A percentile compares a stretch with the other conserved stretches of the same genome.
Evolutionary conservation across 2,797 vertebrate genomes (phyloP).

Genomic region (Lutjanus campechanus): DNA sequence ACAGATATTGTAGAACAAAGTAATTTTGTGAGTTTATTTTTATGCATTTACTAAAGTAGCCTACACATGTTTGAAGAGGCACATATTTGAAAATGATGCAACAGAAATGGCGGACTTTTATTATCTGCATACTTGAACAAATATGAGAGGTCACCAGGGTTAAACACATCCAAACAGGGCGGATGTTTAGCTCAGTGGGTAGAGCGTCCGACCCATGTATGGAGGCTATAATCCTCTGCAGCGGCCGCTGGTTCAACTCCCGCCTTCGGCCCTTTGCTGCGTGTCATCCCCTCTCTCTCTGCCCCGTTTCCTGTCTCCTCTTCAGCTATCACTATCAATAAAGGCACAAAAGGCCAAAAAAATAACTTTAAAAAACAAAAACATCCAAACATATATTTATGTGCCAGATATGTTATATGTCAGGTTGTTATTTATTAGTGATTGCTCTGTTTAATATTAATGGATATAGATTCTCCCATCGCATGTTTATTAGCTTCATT

Average conservation of each 20-base stretch:
- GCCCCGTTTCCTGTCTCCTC: too few relatives aligned
- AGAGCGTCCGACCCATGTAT: too few relatives aligned
- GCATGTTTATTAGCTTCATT: slow-evolving; percentile 60
- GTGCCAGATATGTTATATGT: slow-evolving; percentile 1
- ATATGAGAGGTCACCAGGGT: slow-evolving; percentile 23
- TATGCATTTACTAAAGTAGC: background rate
- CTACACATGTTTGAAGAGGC: background rate
- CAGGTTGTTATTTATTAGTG: slow-evolving; percentile 31
- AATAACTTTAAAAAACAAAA: too few relatives aligned
- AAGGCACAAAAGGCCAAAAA: too few relatives aligned
- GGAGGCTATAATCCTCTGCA: too few relatives aligned
- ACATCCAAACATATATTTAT: background rate
- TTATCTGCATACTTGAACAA: slow-evolving; percentile 35
- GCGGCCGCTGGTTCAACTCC: too few relatives aligned
- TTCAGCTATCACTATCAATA: too few relatives aligned
- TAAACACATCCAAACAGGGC: background rate
- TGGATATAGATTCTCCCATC: slow-evolving; percentile 47
- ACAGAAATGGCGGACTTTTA: slow-evolving; percentile 5
- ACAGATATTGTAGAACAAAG: background rate
- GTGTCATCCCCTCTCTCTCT: too few relatives aligned
- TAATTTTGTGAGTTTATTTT: background rate
- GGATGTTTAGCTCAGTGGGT: too few relatives aligned
- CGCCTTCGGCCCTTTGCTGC: too few relatives aligned
- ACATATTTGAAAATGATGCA: background rate
- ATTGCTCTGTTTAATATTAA: slow-evolving; percentile 50